A percentile compares a stretch with the other conserved stretches of the same genome.
These are phyloP conservation scores for Ochropacha duplaris DNA, from an alignment of 2,888 invertebrate species.

Conservation along the genomic window DNA sequence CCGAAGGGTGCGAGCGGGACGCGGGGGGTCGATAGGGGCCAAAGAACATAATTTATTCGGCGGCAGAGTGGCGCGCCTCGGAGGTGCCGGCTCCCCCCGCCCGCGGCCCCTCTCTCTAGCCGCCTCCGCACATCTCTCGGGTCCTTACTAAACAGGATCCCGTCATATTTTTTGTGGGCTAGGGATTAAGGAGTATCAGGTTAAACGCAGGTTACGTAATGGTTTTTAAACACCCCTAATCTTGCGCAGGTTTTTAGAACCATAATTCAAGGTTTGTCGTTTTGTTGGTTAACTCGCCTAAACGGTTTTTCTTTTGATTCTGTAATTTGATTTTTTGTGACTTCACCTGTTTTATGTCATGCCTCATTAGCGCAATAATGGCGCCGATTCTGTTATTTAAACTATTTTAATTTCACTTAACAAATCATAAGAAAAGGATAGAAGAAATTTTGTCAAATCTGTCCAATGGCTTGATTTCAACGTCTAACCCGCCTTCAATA, in stretches of 20 bases:
- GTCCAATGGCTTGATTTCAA: too few relatives aligned
- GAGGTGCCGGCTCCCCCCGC: conserved; percentile 61
- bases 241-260: conserved; percentile 39
- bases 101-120: conserved; percentile 32
- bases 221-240: conserved; percentile 76
- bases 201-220: conserved; percentile 78
- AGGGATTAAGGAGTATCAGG: conserved; percentile 70
- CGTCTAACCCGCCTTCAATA: too few relatives aligned
- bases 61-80: conserved; percentile 78
- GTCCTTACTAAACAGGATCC: conserved; percentile 61
- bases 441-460: too few relatives aligned
- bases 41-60: conserved; percentile 79
- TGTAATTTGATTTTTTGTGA: conserved; percentile 12
- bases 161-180: conserved; percentile 61
- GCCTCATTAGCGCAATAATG: conserved; percentile 34
- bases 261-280: conserved; percentile 11
- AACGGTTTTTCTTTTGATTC: background rate
- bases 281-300: background rate
- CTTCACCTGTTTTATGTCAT: conserved; percentile 35
- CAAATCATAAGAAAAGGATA: too few relatives aligned
- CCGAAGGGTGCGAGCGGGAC: conserved; percentile 37
- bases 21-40: conserved; percentile 49
- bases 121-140: conserved; percentile 35
- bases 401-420: too few relatives aligned
- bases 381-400: too few relatives aligned